Base-by-base conservation (phyloP, 2,797 vertebrate genomes). In the Rhynchonycteris naso region DNA sequence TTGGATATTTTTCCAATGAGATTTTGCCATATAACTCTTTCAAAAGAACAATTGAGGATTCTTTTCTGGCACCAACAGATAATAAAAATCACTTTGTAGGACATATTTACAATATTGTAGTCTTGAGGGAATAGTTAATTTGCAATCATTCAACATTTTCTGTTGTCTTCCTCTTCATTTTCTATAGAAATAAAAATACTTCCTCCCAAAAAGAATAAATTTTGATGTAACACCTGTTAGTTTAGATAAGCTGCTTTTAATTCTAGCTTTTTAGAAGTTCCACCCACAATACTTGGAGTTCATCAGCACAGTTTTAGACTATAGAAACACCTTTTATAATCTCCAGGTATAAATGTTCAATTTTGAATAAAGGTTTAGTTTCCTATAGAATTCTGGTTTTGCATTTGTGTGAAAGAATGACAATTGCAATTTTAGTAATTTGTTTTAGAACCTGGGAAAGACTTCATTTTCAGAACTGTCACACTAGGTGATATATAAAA, bases 401-500 rank as follows among this genome's bases (percentile, higher is more conserved):
- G 16, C 38, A 68, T 43, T 90, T 56, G 10, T 72, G 38, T 66
- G 47, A 94, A 85, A 68, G 35, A 78, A 63, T 47, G 79, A 33
- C 61, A 85, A 85, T 35, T 68, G 56, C 95, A 50, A 43, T 63
- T 88, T 95, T 68, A 81, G 19, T 68, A 71, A 91, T 82, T 85
- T 78, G 76, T 91, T 96, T 89, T 84, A 88, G 74, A 95, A 71
- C 15, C 58, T 38, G 11, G 28, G 85, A 68, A 78, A 72, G 38
- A 85, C 50, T 84, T 91, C 61, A 74, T 94, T 92, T 90, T 94
- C 82, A 68, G 68, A 90, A 35, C 59, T 94, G 78, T 72, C 89
- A 95, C 38, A 61, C 26, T 4, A 56, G 66, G 54, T 93, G 72
- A 90, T 71, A 90, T 59, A 85, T 83, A 81, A 24, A 2, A 43